Percentiles rank a stretch among this genome's conserved stretches.
Evolutionary conservation across 64 coral and sea anemone species (phyloP).

Genomic region (Porites australiensis): DNA sequence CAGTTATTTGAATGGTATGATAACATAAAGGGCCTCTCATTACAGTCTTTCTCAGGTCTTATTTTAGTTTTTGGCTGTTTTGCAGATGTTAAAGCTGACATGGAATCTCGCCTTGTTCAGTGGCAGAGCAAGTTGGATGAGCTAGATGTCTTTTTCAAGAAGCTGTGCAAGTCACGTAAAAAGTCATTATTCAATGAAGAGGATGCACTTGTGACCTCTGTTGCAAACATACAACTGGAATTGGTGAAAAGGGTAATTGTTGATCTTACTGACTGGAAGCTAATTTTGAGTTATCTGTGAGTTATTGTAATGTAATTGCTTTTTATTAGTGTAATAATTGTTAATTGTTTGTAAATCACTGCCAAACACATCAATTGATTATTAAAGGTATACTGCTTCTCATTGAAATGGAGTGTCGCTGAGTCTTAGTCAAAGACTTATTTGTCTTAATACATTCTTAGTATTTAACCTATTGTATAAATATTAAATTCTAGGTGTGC

Average conservation of each 20-base stretch:
- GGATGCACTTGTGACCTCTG: neutral
- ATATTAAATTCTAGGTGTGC: conserved; percentile 37
- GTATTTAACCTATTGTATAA: too few species aligned
- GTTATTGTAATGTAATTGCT: too few species aligned
- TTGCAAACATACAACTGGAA: neutral
- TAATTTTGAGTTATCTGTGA: neutral
- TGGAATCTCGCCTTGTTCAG: neutral
- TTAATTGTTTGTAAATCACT: too few species aligned
- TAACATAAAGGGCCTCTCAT: too few species aligned
- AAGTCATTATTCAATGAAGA: neutral
- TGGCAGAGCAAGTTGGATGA: neutral
- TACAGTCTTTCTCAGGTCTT: too few species aligned
- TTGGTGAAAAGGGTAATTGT: neutral
- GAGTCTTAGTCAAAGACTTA: too few species aligned
- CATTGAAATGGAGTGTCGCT: too few species aligned
- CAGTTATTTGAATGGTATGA: too few species aligned
- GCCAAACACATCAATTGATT: too few species aligned
- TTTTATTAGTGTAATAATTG: too few species aligned
- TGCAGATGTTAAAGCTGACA: neutral
- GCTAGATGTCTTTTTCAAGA: neutral
- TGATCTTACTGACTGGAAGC: neutral
- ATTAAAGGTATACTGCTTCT: too few species aligned
- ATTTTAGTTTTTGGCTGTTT: neutral
- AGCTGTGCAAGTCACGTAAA: neutral
- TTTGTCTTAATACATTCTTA: too few species aligned